These are phyloP conservation scores for Muschampia plurimacula DNA, from an alignment of 2,888 invertebrate genomes.

Conservation along the genomic window DNA sequence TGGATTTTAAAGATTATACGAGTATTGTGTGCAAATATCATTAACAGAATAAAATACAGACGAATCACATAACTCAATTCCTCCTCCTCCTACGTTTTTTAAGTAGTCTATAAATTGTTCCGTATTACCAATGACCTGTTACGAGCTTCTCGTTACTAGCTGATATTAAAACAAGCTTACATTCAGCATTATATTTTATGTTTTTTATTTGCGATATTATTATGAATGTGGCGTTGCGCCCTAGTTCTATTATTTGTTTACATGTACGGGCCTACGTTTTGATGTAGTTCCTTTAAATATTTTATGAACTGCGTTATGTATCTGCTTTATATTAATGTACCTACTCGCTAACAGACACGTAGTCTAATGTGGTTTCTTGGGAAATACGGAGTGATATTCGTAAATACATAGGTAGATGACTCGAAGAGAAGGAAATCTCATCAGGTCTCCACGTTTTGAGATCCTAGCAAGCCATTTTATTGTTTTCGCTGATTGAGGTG, in stretches of 20 bases:
- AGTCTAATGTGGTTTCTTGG: neutral
- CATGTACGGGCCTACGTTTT: constrained; percentile 8
- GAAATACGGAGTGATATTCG: neutral
- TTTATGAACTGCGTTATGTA: neutral
- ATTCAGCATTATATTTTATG: neutral
- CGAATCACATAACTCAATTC: too few species aligned
- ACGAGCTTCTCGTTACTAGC: neutral
- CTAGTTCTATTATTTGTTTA: constrained; percentile 28
- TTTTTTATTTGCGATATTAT: constrained; percentile 25
- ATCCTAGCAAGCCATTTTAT: too few species aligned
- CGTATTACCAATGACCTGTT: neutral
- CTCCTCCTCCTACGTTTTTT: too few species aligned
- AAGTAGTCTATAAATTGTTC: too few species aligned
- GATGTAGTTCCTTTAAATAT: constrained; percentile 14
- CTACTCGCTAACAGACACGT: neutral
- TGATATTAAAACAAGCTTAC: neutral
- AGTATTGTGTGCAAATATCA: too few species aligned
- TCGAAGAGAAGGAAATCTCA: neutral
- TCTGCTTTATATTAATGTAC: neutral
- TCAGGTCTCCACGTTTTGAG: too few species aligned
- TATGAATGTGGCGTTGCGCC: constrained; percentile 22
- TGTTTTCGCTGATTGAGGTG: too few species aligned
- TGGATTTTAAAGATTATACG: too few species aligned
- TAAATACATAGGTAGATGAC: neutral
- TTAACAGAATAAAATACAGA: too few species aligned